A percentile compares a stretch with the other conserved stretches of the same genome.
phyloP scores from a whole-genome alignment of 2,797 vertebrate genomes.

The Acanthis flammea region DNA sequence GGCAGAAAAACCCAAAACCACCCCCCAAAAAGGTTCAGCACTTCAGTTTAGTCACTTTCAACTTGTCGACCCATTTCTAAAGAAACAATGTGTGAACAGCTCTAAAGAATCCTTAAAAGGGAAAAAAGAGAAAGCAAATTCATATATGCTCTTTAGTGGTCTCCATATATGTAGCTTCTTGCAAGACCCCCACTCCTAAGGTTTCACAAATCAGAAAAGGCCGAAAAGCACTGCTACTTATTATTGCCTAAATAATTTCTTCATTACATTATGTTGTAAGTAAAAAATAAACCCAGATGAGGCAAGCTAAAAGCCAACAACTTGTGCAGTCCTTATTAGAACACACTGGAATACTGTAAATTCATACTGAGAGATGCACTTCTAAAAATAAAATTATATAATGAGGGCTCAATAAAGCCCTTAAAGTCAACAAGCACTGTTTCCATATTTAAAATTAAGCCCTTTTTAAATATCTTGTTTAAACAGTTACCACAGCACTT shows the following conservation, averaged over 20 bases:
- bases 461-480: neutral
- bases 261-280: neutral
- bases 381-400: slow-evolving; percentile 24
- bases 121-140: neutral
- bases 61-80: neutral
- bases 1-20: neutral
- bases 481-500: neutral
- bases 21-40: neutral
- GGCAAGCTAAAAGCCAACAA: neutral
- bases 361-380: neutral
- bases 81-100: neutral
- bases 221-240: neutral
- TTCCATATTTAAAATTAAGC: neutral
- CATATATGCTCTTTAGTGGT: neutral
- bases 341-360: neutral
- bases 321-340: neutral
- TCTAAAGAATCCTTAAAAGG: neutral
- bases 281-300: neutral
- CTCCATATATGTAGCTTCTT: neutral
- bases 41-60: neutral
- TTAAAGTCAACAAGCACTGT: neutral
- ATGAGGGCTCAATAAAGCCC: neutral
- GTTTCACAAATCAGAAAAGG: neutral
- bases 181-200: neutral
- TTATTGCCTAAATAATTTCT: neutral